phyloP scores from a whole-genome alignment of 2,113 vertebrate species.

The Mixornis gularis region DNA sequence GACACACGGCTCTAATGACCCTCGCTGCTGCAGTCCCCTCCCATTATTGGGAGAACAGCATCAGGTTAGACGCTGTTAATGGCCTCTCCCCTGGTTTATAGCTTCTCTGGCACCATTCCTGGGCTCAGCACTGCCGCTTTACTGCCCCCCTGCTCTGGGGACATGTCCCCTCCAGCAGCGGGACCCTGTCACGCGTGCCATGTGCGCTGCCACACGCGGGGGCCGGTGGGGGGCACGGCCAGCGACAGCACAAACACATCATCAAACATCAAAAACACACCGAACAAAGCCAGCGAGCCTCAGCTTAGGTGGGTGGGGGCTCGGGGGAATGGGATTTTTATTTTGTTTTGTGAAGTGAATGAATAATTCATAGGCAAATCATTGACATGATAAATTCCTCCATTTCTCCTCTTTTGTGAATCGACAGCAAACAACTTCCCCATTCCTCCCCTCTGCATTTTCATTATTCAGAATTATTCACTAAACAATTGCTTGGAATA shows the following conservation, averaged over 20 bases:
- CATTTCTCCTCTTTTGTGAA: constrained; percentile 30
- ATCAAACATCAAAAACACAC: neutral
- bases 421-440: constrained; percentile 25
- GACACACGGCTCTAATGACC: neutral
- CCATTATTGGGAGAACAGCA: neutral
- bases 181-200: neutral
- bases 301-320: neutral
- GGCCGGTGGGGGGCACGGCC: neutral
- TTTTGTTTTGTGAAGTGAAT: neutral
- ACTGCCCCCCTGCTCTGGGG: neutral
- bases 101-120: constrained; percentile 15
- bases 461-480: constrained; percentile 48
- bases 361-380: constrained; percentile 46
- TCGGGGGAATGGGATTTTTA: neutral
- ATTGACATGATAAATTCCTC: constrained; percentile 51
- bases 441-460: constrained; percentile 28
- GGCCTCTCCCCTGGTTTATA: neutral
- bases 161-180: neutral
- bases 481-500: constrained; percentile 38
- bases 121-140: neutral
- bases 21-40: neutral
- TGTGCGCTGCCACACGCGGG: neutral
- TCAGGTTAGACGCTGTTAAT: neutral
- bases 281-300: neutral
- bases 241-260: neutral